A percentile compares a stretch with the other conserved stretches of the same genome.
phyloP scores from a whole-genome alignment of 2,888 invertebrate species.

The Pollenia angustigena region DNA sequence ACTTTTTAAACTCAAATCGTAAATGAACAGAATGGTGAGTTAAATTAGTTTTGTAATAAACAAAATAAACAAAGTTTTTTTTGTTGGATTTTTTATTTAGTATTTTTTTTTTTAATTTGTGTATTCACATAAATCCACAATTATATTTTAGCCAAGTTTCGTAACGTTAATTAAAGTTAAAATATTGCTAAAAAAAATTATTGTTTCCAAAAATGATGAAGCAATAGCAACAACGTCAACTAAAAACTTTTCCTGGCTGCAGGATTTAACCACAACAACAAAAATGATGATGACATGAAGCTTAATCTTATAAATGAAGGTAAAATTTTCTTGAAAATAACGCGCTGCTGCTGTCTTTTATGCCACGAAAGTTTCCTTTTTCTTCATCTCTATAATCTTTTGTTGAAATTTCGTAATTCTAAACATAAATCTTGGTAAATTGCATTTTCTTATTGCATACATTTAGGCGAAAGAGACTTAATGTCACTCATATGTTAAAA shows the following conservation, averaged over 20 bases:
- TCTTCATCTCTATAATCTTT: conserved; percentile 56
- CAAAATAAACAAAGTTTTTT: conserved; percentile 47
- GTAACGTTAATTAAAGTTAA: conserved; percentile 69
- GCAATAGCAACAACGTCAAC: conserved; percentile 27
- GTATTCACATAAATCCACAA: conserved; percentile 64
- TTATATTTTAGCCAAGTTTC: conserved; percentile 67
- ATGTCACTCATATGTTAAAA: conserved; percentile 71
- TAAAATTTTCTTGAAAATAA: conserved; percentile 56
- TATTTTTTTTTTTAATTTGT: conserved; percentile 24
- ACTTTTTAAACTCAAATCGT: neutral
- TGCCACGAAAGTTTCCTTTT: conserved; percentile 45
- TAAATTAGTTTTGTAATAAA: conserved; percentile 52
- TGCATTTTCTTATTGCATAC: conserved; percentile 68
- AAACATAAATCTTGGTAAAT: conserved; percentile 69
- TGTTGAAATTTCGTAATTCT: conserved; percentile 61
- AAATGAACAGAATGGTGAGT: conserved; percentile 25
- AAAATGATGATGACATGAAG: conserved; percentile 25
- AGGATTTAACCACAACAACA: conserved; percentile 44
- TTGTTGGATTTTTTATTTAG: neutral
- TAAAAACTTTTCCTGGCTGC: conserved; percentile 33
- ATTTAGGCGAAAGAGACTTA: conserved; percentile 67
- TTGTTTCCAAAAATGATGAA: conserved; percentile 54
- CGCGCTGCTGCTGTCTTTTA: conserved; percentile 58
- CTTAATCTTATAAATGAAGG: neutral
- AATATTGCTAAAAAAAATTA: conserved; percentile 66